phyloP scores from a whole-genome alignment of 1,140 invertebrate genomes.

The Hermetia illucens region DNA sequence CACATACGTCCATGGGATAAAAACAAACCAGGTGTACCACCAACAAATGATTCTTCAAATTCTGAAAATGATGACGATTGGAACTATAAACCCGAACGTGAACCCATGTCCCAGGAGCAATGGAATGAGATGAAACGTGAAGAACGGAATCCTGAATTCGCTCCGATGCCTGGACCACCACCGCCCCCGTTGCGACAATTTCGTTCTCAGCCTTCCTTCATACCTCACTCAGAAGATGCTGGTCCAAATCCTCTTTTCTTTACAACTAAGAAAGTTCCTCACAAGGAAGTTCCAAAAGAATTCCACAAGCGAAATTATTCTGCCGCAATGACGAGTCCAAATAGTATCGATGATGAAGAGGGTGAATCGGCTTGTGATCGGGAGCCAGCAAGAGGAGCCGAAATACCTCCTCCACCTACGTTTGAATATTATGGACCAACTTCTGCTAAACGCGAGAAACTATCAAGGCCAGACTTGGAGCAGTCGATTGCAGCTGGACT shows the following conservation, averaged over 20 bases:
- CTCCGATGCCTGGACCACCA: conserved; percentile 32
- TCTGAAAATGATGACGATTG: conserved; percentile 19
- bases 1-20: conserved; percentile 54
- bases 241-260: too few relatives aligned
- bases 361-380: conserved; percentile 9
- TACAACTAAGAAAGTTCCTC: too few relatives aligned
- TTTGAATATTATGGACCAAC: conserved; percentile 35
- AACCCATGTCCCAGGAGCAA: conserved; percentile 57
- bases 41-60: conserved; percentile 14
- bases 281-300: conserved; percentile 13
- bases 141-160: conserved; percentile 53
- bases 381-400: conserved; percentile 27
- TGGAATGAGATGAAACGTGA: conserved; percentile 59
- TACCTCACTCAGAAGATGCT: too few relatives aligned
- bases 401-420: conserved; percentile 47
- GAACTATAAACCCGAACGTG: conserved; percentile 35
- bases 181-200: conserved; percentile 19
- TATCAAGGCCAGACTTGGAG: conserved; percentile 32
- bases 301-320: conserved; percentile 20
- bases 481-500: conserved; percentile 52
- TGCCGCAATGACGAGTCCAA: too few relatives aligned
- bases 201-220: too few relatives aligned
- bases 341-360: conserved; percentile 5
- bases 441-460: conserved; percentile 8
- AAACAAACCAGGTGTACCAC: conserved; percentile 33